Conservation (phyloP, 2,888 invertebrate species). For the Hydraecia micacea region DNA sequence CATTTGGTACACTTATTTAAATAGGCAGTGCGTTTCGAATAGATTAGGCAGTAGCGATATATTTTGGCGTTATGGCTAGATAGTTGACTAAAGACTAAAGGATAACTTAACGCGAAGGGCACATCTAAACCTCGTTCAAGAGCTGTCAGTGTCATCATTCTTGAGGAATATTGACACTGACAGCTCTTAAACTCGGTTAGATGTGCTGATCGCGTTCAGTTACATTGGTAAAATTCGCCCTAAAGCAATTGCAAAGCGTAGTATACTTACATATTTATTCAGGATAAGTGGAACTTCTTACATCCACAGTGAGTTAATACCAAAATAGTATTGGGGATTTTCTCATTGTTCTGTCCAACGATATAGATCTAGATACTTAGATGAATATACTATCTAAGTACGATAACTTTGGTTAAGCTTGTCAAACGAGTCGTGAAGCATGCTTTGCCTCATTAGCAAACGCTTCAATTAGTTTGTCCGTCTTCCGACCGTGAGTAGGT, state of each 20-base stretch:
- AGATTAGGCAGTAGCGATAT: neutral
- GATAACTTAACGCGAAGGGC: neutral
- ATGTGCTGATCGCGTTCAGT: neutral
- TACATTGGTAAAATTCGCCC: neutral
- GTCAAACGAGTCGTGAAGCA: slow-evolving; percentile 14
- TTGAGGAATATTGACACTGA: neutral
- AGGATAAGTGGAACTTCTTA: neutral
- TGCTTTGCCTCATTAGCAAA: slow-evolving; percentile 35
- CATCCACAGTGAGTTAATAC: too few relatives aligned
- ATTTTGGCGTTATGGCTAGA: neutral
- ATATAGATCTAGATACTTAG: neutral
- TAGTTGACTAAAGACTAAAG: neutral
- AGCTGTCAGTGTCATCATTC: neutral
- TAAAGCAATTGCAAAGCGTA: too few relatives aligned
- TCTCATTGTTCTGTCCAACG: neutral
- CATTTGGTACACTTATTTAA: slow-evolving; percentile 19
- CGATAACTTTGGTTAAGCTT: neutral
- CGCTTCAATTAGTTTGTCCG: slow-evolving; percentile 6
- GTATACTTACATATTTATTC: neutral
- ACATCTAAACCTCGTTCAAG: too few relatives aligned
- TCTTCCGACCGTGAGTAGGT: neutral
- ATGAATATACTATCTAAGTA: neutral
- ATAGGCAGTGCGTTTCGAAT: neutral
- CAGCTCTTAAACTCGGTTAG: neutral
- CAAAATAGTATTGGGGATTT: too few relatives aligned